A percentile compares a stretch with the other conserved stretches of the same genome.
These are phyloP conservation scores for Triops longicaudatus DNA, from an alignment of 1,140 invertebrate genomes.

Conservation along the genomic window DNA sequence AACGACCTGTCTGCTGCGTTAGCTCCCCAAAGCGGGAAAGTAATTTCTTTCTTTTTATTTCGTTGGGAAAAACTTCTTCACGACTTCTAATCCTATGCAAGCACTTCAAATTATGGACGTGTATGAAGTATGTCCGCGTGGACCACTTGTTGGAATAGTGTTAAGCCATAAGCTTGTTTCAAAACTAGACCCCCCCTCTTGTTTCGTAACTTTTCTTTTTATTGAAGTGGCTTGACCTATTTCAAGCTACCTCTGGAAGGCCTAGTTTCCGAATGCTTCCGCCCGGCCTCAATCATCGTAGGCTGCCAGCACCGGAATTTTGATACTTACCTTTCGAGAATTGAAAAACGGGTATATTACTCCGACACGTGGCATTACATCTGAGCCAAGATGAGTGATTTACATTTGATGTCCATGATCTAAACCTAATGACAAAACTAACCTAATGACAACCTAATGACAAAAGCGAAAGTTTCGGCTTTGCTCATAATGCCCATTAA, in stretches of 20 bases:
- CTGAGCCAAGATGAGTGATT: too few species aligned
- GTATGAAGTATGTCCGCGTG: not conserved
- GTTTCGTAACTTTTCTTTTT: not conserved
- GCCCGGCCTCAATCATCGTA: not conserved
- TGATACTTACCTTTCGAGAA: not conserved
- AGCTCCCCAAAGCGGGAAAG: too few species aligned
- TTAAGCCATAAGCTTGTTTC: slow-evolving; percentile 7
- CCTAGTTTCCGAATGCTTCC: not conserved
- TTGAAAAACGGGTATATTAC: not conserved
- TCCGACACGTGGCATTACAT: too few species aligned
- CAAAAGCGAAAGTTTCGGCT: too few species aligned
- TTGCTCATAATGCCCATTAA: too few species aligned
- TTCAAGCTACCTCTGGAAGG: not conserved
- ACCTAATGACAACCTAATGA: too few species aligned
- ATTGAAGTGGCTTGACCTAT: not conserved
- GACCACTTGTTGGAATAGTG: not conserved
- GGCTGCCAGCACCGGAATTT: not conserved
- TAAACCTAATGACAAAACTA: too few species aligned
- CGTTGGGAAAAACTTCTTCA: too few species aligned
- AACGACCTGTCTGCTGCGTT: not conserved
- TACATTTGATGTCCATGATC: too few species aligned
- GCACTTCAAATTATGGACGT: not conserved
- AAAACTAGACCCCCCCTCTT: not conserved
- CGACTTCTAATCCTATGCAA: not conserved
- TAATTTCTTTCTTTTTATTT: too few species aligned